Percentiles rank a stretch among this genome's conserved stretches.
phyloP scores from a whole-genome alignment of 2,797 vertebrate genomes.

The Propithecus deckenii region DNA sequence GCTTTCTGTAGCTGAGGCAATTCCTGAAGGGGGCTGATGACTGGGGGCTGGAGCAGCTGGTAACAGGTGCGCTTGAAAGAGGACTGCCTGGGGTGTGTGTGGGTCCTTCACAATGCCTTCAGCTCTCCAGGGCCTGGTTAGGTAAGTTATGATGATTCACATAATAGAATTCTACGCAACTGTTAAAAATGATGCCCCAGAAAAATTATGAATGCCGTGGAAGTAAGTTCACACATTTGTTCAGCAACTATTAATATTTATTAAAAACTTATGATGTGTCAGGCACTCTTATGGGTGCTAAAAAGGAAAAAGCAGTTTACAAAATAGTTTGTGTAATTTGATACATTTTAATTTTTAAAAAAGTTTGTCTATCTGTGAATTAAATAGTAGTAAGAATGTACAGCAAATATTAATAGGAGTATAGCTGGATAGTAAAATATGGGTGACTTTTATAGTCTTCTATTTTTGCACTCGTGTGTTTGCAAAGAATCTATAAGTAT shows the following conservation, averaged over 20 bases:
- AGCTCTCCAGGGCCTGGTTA: neutral
- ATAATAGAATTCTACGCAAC: neutral
- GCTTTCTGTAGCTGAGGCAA: neutral
- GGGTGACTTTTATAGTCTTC: neutral
- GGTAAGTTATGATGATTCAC: neutral
- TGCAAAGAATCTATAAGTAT: neutral
- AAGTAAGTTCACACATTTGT: neutral
- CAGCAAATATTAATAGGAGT: neutral
- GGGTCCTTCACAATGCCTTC: neutral
- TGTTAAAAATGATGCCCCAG: neutral
- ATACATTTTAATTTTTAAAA: neutral
- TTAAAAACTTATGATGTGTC: neutral
- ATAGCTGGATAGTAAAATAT: neutral
- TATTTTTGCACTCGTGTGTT: neutral
- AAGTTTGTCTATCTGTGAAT: neutral
- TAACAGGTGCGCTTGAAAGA: neutral
- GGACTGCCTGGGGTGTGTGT: accelerated
- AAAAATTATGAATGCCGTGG: neutral
- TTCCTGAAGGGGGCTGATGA: neutral
- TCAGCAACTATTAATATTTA: neutral
- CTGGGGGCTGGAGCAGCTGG: neutral
- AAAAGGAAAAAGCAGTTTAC: neutral
- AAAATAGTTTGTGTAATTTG: neutral
- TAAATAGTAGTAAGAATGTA: neutral
- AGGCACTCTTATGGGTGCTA: neutral